Evolutionary conservation across 2,113 vertebrate species (phyloP).

Genomic region (Crocuta crocuta): DNA sequence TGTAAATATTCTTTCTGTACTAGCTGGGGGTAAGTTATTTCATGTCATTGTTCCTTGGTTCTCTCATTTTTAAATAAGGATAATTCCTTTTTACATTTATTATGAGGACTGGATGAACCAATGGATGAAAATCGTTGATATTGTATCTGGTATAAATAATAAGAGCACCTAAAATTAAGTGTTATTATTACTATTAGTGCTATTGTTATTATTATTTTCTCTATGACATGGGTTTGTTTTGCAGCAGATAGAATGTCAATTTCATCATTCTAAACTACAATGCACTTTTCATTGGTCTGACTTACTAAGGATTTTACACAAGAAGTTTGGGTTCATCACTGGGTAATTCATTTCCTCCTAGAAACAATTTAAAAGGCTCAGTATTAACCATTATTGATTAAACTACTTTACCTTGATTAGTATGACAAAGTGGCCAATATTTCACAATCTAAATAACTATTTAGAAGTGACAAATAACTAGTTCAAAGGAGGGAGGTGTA

Average conservation of each 20-base stretch:
- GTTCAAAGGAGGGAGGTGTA: background rate
- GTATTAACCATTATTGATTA: background rate
- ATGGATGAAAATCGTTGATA: background rate
- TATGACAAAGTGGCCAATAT: background rate
- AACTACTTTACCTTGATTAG: background rate
- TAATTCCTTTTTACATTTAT: background rate
- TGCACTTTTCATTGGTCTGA: background rate
- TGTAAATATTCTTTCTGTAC: background rate
- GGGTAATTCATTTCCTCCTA: background rate
- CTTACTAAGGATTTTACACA: background rate
- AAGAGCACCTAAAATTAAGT: background rate
- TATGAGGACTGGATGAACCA: background rate
- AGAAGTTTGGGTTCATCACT: background rate
- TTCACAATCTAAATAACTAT: background rate
- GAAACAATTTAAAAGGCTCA: background rate
- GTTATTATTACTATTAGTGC: background rate
- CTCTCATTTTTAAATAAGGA: background rate
- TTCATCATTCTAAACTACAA: background rate
- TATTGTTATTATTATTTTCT: background rate
- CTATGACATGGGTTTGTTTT: background rate
- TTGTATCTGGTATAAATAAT: background rate
- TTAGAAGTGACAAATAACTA: background rate
- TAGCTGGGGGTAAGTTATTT: background rate
- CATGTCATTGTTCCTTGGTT: background rate
- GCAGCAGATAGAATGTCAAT: background rate